These are phyloP conservation scores for Scatophagus argus DNA, from an alignment of 2,113 vertebrate species.

Conservation along the genomic window DNA sequence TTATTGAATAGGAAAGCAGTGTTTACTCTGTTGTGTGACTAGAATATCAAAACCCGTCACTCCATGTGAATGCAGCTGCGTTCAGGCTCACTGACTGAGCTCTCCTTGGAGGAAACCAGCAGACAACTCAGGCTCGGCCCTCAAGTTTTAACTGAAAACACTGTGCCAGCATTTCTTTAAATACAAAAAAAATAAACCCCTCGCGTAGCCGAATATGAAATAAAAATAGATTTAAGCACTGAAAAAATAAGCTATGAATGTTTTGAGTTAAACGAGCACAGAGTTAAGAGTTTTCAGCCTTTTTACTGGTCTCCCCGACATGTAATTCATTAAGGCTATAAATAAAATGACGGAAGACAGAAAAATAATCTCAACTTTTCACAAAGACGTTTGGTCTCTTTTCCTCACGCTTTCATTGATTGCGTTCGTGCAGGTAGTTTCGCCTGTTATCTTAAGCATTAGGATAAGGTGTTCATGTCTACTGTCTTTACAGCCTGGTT, in stretches of 20 bases:
- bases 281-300: background rate
- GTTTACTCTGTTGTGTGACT: conserved; percentile 80
- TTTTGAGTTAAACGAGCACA: background rate
- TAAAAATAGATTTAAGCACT: background rate
- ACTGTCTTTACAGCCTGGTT: background rate
- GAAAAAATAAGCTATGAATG: background rate
- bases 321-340: conserved; percentile 52
- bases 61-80: conserved; percentile 74
- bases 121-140: conserved; percentile 61
- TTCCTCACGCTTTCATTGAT: conserved; percentile 43
- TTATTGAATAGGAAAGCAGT: conserved; percentile 79
- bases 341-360: conserved; percentile 48
- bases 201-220: background rate
- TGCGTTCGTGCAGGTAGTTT: background rate
- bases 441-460: background rate
- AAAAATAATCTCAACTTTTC: conserved; percentile 46
- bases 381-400: background rate
- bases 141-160: conserved; percentile 53
- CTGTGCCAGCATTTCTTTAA: conserved; percentile 19
- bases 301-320: conserved; percentile 19
- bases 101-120: conserved; percentile 65
- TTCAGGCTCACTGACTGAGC: conserved; percentile 71
- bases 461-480: conserved; percentile 1
- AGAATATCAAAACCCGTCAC: conserved; percentile 78
- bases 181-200: background rate